Evolutionary conservation across 2,113 vertebrate species (phyloP).

Genomic region (Gavialis gangeticus): DNA sequence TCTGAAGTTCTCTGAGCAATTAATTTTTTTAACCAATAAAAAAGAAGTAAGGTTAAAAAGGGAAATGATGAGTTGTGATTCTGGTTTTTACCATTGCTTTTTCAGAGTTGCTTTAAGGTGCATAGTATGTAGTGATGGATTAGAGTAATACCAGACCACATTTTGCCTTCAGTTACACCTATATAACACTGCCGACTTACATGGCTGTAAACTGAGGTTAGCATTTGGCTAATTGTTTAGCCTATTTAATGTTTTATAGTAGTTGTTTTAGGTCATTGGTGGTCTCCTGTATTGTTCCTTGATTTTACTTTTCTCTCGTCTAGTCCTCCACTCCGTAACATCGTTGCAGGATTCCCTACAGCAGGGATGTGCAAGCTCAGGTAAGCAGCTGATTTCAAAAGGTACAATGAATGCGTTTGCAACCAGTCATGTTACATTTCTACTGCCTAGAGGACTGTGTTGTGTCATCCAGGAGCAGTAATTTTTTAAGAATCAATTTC

Average conservation of each 20-base stretch:
- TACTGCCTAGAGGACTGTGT: conserved; percentile 63
- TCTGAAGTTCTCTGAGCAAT: conserved; percentile 51
- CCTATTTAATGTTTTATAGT: conserved; percentile 57
- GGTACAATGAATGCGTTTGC: conserved; percentile 35
- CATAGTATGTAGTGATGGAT: neutral
- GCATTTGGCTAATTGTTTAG: conserved; percentile 57
- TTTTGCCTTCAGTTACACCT: neutral
- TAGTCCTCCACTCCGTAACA: conserved; percentile 83
- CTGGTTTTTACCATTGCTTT: conserved; percentile 30
- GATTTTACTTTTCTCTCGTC: conserved; percentile 71
- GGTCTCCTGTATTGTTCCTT: conserved; percentile 69
- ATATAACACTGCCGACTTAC: neutral
- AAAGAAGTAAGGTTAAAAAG: conserved; percentile 12
- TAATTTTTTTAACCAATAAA: neutral
- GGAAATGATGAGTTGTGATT: conserved; percentile 40
- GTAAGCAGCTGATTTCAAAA: conserved; percentile 71
- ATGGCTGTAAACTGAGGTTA: neutral
- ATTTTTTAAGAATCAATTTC: conserved; percentile 53
- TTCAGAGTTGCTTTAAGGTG: neutral
- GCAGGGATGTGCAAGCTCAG: conserved; percentile 87
- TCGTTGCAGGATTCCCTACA: conserved; percentile 84
- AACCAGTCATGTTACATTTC: conserved; percentile 20
- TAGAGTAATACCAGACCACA: conserved; percentile 10
- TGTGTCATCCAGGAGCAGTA: neutral
- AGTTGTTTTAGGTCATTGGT: conserved; percentile 47